Evolutionary conservation across 2,888 invertebrate genomes (phyloP), one percentile per base, ranked within the genome.

Genomic region (Cyclophora albipunctata): DNA sequence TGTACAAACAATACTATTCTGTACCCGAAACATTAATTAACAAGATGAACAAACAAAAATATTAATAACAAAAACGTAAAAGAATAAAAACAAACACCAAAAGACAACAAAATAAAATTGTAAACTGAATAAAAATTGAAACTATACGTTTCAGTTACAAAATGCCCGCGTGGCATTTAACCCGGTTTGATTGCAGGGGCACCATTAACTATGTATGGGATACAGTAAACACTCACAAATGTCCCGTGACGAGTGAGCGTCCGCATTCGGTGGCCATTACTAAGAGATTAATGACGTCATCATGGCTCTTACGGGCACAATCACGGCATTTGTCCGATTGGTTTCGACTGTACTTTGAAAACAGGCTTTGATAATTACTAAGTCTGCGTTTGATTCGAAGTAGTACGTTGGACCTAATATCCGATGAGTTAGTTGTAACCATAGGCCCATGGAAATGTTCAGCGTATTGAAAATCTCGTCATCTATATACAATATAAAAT

Each of bases 271-370:
- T 62, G 67, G 72, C 75, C 78, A 81, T 83, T 84, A 84, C 72
- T 59, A 66, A 64, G 75, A 81, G 79, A 84, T 85, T 82, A 79
- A 85, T 82, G 83, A 76, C 78, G 75, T 75, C 79, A 82, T 83
- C 77, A 75, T 77, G 78, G 73, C 75, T 76, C 68, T 59, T 64
- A 61, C 65, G 37, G 67, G 67, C 61, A 67, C 71, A 74, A 78
- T 78, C 73, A 70, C 71, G 60, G 63, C 63, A 50, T 48, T 45
- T 43, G 43, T 43, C 5, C 34, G 6, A 43, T 43, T 43, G 43
- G 37, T 37, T 62, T 60, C 60, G 61, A 62, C 63, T 59, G 59
- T 5, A 37, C 37, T 5, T 37, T 37, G 37, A 37, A 37, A 37
- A 20, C 20, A 20, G 20, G 20, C 20, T 20, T 20, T 20, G 20